Evolutionary conservation across 2,888 invertebrate genomes (phyloP).

Genomic region (Lasioglossum calceatum): DNA sequence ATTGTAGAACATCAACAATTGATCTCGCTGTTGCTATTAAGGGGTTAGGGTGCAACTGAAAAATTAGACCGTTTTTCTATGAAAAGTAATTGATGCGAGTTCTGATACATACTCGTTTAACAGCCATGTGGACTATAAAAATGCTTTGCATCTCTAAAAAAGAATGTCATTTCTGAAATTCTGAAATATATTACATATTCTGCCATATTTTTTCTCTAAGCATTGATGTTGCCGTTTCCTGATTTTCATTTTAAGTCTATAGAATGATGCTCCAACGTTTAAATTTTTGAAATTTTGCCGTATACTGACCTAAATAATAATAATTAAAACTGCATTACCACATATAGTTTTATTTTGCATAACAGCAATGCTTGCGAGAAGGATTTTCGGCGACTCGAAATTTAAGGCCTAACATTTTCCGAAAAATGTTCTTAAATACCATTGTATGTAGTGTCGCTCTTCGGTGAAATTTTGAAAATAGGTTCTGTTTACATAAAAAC

Average conservation of each 20-base stretch:
- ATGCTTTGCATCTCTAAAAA: background rate
- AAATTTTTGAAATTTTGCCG: background rate
- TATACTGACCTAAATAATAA: too few relatives aligned
- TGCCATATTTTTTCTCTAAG: background rate
- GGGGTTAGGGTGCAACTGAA: background rate
- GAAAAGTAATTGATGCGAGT: background rate
- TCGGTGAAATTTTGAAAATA: too few relatives aligned
- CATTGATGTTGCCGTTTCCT: background rate
- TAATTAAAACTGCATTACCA: too few relatives aligned
- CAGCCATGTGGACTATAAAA: background rate
- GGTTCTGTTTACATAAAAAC: too few relatives aligned
- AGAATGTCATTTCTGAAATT: background rate
- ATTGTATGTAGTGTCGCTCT: too few relatives aligned
- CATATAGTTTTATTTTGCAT: too few relatives aligned
- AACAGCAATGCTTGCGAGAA: too few relatives aligned
- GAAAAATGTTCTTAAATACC: too few relatives aligned
- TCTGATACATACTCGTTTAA: background rate
- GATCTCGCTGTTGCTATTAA: constrained; percentile 14
- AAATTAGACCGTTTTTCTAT: background rate
- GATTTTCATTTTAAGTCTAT: background rate
- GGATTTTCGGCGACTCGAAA: too few relatives aligned
- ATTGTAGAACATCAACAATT: constrained; percentile 31
- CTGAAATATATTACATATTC: background rate
- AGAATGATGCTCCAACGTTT: background rate
- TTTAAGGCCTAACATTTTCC: too few relatives aligned